A percentile compares a stretch with the other conserved stretches of the same genome.
Conservation (phyloP, 2,888 invertebrate species). For the Trachelus iudaicus region DNA sequence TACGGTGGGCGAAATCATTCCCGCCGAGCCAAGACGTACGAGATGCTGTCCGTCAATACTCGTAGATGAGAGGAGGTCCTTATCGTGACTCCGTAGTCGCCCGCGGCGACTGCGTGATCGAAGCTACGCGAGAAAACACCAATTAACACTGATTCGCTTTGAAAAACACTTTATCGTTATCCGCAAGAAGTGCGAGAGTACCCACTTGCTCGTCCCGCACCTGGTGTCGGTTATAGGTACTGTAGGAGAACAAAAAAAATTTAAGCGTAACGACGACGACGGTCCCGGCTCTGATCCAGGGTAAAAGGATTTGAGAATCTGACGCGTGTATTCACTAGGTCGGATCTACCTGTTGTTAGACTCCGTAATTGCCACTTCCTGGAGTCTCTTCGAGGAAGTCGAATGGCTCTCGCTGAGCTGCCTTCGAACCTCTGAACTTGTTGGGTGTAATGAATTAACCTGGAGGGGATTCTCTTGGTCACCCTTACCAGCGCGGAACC, state of each 20-base stretch:
- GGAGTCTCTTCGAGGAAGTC: background rate
- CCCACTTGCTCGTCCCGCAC: background rate
- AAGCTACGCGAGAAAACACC: constrained; percentile 48
- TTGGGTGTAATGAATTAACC: background rate
- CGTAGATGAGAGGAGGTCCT: constrained; percentile 20
- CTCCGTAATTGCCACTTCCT: background rate
- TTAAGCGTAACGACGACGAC: background rate
- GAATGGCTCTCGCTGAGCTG: background rate
- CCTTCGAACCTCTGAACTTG: background rate
- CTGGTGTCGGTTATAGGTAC: background rate
- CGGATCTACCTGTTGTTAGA: background rate
- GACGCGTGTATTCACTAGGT: background rate
- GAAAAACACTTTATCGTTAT: constrained; percentile 49
- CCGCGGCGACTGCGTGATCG: constrained; percentile 16
- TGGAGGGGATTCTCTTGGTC: background rate
- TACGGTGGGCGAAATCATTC: constrained; percentile 12
- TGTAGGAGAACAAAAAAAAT: background rate
- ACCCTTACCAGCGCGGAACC: background rate
- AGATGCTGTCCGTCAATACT: constrained; percentile 47
- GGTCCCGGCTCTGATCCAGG: background rate
- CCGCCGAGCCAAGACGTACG: constrained; percentile 12
- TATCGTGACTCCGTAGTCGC: constrained; percentile 18
- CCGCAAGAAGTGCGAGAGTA: constrained; percentile 28
- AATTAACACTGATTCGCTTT: constrained; percentile 46
- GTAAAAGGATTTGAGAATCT: background rate